Conservation (phyloP, 2,888 invertebrate species). For the Leptopilina drosophilae region DNA sequence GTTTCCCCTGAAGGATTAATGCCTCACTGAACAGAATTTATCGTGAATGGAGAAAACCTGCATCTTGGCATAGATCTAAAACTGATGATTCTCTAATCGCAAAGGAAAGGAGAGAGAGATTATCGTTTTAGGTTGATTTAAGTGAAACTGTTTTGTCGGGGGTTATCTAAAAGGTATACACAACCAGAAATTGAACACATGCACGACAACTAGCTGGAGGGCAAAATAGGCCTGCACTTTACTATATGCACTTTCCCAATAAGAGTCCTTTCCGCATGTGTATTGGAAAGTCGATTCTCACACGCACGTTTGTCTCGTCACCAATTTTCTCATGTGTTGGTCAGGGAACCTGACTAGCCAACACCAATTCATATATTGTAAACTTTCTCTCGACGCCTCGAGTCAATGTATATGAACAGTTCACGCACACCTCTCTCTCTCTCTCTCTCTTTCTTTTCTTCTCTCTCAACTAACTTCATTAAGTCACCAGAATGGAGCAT, state of each 20-base stretch:
- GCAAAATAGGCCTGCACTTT: not conserved
- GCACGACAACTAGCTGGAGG: conserved; percentile 20
- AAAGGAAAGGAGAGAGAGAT: not conserved
- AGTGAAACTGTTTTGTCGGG: conserved; percentile 10
- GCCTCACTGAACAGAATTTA: conserved; percentile 15
- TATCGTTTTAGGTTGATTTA: conserved; percentile 16
- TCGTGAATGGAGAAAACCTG: not conserved
- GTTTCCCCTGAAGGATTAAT: not conserved
- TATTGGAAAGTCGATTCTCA: conserved; percentile 62
- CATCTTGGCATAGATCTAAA: not conserved
- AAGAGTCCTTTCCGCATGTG: conserved; percentile 54
- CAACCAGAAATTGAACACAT: not conserved
- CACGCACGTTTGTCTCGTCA: conserved; percentile 35
- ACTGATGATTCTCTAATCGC: conserved; percentile 22
- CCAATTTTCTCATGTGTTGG: conserved; percentile 24
- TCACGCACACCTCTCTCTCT: conserved; percentile 10
- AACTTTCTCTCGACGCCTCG: conserved; percentile 66
- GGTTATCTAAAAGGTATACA: conserved; percentile 26
- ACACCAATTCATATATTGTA: conserved; percentile 61
- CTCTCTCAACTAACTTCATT: conserved; percentile 15
- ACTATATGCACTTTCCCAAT: conserved; percentile 58
- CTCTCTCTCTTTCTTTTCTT: too few relatives aligned
- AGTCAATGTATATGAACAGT: conserved; percentile 43
- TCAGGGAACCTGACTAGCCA: conserved; percentile 51
- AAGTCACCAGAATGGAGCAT: conserved; percentile 36